Base-by-base conservation (phyloP, 2,113 vertebrate genomes). In the Channa maculata region DNA sequence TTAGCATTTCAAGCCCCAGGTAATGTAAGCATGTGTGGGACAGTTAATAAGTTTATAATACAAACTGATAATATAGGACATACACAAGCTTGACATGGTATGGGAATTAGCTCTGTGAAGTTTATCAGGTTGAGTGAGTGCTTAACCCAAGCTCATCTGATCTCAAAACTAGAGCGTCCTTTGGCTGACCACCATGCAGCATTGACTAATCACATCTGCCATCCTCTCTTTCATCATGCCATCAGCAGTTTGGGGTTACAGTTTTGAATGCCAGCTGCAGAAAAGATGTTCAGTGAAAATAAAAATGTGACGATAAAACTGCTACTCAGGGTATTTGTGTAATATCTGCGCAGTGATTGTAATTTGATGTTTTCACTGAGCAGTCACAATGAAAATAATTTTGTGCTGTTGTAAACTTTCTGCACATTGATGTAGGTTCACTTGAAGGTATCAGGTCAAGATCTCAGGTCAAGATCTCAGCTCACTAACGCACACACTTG, bases 191-290 rank as follows among this genome's bases (percentile, higher is more conserved):
- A 62, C 34, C 24, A 24, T 24, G 7, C 65, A 70, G 65, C 52
- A 13, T 39, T 74, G 68, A 80, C 71, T 83, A 55, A 74, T 86
- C 82, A 50, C 78, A 77, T 82, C 79, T 88, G 83, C 71, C 33
- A 2, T 57, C 50, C 11, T 60, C 12, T 41, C 38, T 55, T 39
- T 61, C 50, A 14, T 57, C 46, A 60, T 2, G 0, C 66, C 43
- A 70, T 65, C 55, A 54, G 51, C 49, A 2, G 8, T 54, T 43
- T 72, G 38, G 24, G 46, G 37, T 68, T 67, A 9, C 24, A 5
- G 24, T 69, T 77, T 60, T 59, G 38, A 37, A 14, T 67, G 44
- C 53, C 72, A 14, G 46, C 48, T 39, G 15, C 12, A 61, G 34
- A 43, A 8, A 48, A 64, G 12, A 59, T 4, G 6, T 41, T 37